Percentiles rank a stretch among this genome's conserved stretches.
phyloP scores from a whole-genome alignment of 2,888 invertebrate species.

The Endotricha flammealis region DNA sequence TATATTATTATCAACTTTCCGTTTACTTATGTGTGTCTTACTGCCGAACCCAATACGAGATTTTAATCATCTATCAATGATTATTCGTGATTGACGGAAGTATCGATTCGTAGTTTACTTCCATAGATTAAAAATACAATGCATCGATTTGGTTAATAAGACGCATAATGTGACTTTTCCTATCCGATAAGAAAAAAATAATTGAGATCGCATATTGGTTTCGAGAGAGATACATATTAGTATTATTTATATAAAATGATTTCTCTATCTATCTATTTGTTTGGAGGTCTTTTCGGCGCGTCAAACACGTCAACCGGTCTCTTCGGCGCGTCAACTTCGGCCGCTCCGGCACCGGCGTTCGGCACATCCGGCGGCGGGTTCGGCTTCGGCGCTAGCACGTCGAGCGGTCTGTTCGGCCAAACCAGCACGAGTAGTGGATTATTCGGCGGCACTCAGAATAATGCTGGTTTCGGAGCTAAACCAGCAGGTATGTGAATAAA shows the following conservation, averaged over 20 bases:
- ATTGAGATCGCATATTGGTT: too few relatives aligned
- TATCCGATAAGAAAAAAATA: too few relatives aligned
- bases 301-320: conserved; percentile 56
- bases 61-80: too few relatives aligned
- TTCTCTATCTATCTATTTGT: background rate
- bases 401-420: conserved; percentile 79
- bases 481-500: conserved; percentile 69
- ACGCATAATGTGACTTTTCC: too few relatives aligned
- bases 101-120: too few relatives aligned
- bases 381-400: conserved; percentile 58
- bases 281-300: conserved; percentile 80
- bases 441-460: conserved; percentile 78
- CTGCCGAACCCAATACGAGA: too few relatives aligned
- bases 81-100: too few relatives aligned
- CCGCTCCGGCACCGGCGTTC: conserved; percentile 80
- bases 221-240: too few relatives aligned
- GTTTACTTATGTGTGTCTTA: too few relatives aligned
- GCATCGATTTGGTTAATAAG: too few relatives aligned
- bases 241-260: background rate
- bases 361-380: conserved; percentile 75
- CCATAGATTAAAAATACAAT: too few relatives aligned
- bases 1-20: too few relatives aligned
- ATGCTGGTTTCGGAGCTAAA: conserved; percentile 78
- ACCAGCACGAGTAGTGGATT: conserved; percentile 68
- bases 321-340: conserved; percentile 43